Conservation (phyloP, 2,113 vertebrate genomes). For the Delphinapterus leucas region DNA sequence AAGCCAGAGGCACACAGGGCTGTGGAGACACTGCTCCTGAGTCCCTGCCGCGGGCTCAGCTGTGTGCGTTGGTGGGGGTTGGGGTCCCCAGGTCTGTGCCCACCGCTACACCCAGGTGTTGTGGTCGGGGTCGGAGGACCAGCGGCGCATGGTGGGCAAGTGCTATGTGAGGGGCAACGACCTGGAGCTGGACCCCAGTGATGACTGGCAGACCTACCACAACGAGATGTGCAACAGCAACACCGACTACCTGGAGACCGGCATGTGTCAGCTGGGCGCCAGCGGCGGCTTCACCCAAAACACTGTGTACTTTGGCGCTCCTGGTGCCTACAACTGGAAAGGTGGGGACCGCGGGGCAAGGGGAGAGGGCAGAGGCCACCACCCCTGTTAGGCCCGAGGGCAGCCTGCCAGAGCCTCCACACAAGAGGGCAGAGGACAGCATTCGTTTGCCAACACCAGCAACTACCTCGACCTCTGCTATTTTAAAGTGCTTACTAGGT, state of each 20-base stretch:
- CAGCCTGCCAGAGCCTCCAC: background rate
- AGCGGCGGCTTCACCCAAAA: conserved; percentile 89
- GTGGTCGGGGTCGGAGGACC: conserved; percentile 82
- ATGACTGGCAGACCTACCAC: conserved; percentile 90
- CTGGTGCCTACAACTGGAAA: conserved; percentile 93
- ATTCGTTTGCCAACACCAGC: background rate
- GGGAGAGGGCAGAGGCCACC: background rate
- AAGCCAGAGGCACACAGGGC: background rate
- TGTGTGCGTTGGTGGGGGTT: background rate
- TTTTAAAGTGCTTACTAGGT: background rate
- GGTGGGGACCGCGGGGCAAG: conserved; percentile 76
- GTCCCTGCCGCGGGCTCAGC: background rate
- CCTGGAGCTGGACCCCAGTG: conserved; percentile 82
- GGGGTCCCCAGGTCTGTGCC: conserved; percentile 89
- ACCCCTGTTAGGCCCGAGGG: background rate
- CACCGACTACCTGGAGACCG: conserved; percentile 81
- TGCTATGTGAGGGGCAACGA: conserved; percentile 92
- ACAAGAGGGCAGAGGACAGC: background rate
- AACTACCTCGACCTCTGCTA: background rate
- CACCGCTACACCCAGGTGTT: conserved; percentile 91
- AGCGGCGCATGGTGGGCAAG: conserved; percentile 92
- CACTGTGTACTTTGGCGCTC: conserved; percentile 87
- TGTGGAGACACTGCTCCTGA: background rate
- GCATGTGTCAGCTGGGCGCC: conserved; percentile 95
- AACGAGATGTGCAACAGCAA: conserved; percentile 92